Percentiles rank a stretch among this genome's conserved stretches.
Conservation (phyloP, 2,888 invertebrate genomes). For the Pediacus dermestoides region DNA sequence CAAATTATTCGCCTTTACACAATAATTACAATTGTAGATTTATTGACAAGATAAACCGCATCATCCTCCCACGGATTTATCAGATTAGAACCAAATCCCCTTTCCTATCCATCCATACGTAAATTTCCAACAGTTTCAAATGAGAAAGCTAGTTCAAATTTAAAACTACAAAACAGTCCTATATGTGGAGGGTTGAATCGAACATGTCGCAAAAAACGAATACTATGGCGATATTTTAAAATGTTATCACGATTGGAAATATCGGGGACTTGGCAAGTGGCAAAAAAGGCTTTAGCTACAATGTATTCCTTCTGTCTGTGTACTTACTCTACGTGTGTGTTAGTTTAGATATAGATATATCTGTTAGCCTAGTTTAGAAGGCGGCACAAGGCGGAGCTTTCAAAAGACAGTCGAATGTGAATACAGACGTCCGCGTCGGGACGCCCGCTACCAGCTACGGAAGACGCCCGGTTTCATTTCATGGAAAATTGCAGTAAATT, state of each 20-base stretch:
- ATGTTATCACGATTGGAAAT: slow-evolving; percentile 44
- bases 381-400: slow-evolving; percentile 48
- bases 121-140: too few relatives aligned
- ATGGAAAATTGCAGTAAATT: slow-evolving; percentile 17
- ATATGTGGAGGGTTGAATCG: too few relatives aligned
- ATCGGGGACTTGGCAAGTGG: slow-evolving; percentile 26
- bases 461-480: slow-evolving; percentile 30
- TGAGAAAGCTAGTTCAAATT: too few relatives aligned
- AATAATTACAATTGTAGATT: too few relatives aligned
- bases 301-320: slow-evolving; percentile 10
- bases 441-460: slow-evolving; percentile 22
- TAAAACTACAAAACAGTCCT: too few relatives aligned
- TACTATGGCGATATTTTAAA: slow-evolving; percentile 48
- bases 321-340: slow-evolving; percentile 18
- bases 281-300: slow-evolving; percentile 17
- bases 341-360: slow-evolving; percentile 33
- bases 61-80: too few relatives aligned
- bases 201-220: too few relatives aligned
- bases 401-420: slow-evolving; percentile 39
- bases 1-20: too few relatives aligned
- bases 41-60: too few relatives aligned
- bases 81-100: too few relatives aligned
- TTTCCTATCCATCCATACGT: too few relatives aligned
- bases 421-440: slow-evolving; percentile 35
- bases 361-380: slow-evolving; percentile 44